These are phyloP conservation scores for Callopanchax toddi DNA, from an alignment of 2,113 vertebrate species.

Conservation along the genomic window DNA sequence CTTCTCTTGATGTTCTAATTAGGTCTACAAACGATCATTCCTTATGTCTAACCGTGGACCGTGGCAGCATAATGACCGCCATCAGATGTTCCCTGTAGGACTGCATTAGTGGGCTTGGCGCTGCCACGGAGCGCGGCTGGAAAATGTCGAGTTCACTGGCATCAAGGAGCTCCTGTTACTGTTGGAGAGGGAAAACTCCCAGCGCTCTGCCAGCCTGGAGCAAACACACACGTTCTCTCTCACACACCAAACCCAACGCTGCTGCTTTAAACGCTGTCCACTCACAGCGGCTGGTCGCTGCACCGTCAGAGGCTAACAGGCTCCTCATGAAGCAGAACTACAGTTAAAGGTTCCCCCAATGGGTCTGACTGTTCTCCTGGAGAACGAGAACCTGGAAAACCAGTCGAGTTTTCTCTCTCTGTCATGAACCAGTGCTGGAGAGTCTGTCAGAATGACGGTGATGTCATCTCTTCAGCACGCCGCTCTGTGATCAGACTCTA, in stretches of 20 bases:
- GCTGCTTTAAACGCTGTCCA: no score
- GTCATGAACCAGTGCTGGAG: conserved; percentile 34
- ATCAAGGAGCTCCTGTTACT: conserved; percentile 70
- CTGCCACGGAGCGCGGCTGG: conserved; percentile 47
- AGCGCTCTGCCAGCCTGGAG: conserved; percentile 31
- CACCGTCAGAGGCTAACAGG: no score
- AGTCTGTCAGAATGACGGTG: conserved; percentile 35
- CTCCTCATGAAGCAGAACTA: no score
- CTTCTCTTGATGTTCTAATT: conserved; percentile 53
- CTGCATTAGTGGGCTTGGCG: conserved; percentile 46
- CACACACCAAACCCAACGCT: conserved; percentile 34
- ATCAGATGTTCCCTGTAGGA: conserved; percentile 54
- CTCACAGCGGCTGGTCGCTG: no score
- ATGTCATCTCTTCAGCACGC: conserved; percentile 42
- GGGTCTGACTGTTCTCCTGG: no score
- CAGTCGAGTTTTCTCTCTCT: background rate
- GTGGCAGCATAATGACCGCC: conserved; percentile 59
- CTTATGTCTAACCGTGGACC: conserved; percentile 31
- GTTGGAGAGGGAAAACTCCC: conserved; percentile 50
- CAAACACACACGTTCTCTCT: conserved; percentile 14
- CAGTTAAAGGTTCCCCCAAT: no score
- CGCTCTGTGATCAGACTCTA: no score
- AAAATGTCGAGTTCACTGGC: conserved; percentile 68
- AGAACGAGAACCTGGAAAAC: background rate
- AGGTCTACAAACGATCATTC: conserved; percentile 56